Percentiles rank a stretch among this genome's conserved stretches.
Conservation (phyloP, 2,888 invertebrate genomes). For the Stenotaenia linearis region DNA sequence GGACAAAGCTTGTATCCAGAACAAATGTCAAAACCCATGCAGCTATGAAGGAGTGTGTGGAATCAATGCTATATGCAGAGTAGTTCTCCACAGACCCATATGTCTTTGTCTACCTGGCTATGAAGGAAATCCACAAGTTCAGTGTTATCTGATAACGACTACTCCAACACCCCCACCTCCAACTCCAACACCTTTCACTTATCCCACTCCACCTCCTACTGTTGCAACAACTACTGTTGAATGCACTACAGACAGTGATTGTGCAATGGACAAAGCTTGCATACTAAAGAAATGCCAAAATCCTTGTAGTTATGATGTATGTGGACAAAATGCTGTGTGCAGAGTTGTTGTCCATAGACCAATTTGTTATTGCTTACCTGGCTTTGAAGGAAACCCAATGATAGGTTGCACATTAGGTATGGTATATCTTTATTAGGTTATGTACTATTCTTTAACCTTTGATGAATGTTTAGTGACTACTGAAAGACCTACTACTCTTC, state of each 20-base stretch:
- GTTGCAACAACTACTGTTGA: slow-evolving; percentile 49
- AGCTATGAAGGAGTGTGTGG: slow-evolving; percentile 59
- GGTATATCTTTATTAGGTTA: too few species aligned
- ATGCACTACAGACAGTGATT: slow-evolving; percentile 76
- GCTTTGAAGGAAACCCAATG: slow-evolving; percentile 64
- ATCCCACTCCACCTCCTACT: slow-evolving; percentile 44
- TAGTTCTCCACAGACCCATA: slow-evolving; percentile 72
- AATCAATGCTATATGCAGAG: slow-evolving; percentile 80
- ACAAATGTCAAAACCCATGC: slow-evolving; percentile 82
- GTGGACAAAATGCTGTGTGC: slow-evolving; percentile 65
- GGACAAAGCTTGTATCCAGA: slow-evolving; percentile 74
- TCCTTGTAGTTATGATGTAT: slow-evolving; percentile 49
- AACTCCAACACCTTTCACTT: background rate
- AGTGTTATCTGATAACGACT: slow-evolving; percentile 34
- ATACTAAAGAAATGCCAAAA: slow-evolving; percentile 37
- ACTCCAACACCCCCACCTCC: background rate
- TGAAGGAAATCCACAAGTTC: slow-evolving; percentile 39
- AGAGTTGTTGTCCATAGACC: slow-evolving; percentile 71
- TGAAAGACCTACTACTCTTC: slow-evolving; percentile 37
- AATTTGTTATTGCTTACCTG: slow-evolving; percentile 65
- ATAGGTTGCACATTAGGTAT: too few species aligned
- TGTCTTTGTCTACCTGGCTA: slow-evolving; percentile 62
- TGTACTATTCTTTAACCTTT: slow-evolving; percentile 29
- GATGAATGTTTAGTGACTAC: background rate
- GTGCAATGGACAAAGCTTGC: slow-evolving; percentile 75